Conservation (phyloP, 92 coral and sea anemone genomes). For the Palythoa grandiflora region DNA sequence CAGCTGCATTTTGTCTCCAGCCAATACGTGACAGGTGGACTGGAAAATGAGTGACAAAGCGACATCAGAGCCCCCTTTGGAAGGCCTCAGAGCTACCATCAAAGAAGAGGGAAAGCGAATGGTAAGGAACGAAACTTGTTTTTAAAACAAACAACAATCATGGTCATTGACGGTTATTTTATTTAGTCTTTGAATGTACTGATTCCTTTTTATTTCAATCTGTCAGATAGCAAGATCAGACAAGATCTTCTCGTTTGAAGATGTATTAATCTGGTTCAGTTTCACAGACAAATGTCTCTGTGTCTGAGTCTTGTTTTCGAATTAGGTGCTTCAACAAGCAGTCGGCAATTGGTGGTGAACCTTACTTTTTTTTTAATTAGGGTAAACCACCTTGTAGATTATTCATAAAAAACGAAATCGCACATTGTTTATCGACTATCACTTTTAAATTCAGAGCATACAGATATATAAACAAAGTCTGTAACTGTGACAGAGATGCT, state of each 20-base stretch:
- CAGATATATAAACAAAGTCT: neutral
- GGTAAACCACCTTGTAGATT: too few species aligned
- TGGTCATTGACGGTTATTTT: neutral
- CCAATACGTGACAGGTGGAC: too few species aligned
- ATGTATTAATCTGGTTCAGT: neutral
- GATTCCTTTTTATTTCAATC: neutral
- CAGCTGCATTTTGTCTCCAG: too few species aligned
- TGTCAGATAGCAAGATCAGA: conserved; percentile 18
- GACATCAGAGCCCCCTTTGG: too few species aligned
- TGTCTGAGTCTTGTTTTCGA: neutral
- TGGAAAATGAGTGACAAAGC: too few species aligned
- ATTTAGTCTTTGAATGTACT: neutral
- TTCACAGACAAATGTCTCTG: conserved; percentile 9
- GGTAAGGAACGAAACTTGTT: conserved; percentile 11
- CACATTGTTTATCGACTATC: too few species aligned
- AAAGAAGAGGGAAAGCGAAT: too few species aligned
- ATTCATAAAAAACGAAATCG: too few species aligned
- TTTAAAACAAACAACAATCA: neutral
- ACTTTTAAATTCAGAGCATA: neutral
- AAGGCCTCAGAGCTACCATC: too few species aligned
- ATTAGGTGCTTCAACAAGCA: conserved; percentile 16
- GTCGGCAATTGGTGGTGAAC: neutral
- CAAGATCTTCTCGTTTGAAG: conserved; percentile 17
- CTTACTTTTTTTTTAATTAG: neutral
- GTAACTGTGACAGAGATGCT: neutral